A percentile compares a stretch with the other conserved stretches of the same genome.
Evolutionary conservation across 2,888 invertebrate species (phyloP).

Genomic region (Pyralis farinalis): DNA sequence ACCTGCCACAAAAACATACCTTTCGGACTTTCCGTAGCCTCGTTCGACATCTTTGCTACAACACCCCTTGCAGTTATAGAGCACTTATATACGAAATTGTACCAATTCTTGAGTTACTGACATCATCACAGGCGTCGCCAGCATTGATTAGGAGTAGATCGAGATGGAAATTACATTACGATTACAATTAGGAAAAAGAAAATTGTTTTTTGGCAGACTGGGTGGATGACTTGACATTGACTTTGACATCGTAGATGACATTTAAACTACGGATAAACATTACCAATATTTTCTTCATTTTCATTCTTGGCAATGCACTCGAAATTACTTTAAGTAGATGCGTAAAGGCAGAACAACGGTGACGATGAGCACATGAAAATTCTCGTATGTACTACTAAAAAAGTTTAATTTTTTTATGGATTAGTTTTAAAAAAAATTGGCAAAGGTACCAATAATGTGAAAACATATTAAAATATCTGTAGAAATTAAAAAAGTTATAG

Average conservation of each 20-base stretch:
- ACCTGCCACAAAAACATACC: conserved; percentile 56
- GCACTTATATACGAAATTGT: conserved; percentile 14
- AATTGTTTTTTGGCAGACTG: not conserved
- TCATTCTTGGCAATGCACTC: not conserved
- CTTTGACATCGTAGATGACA: conserved; percentile 3
- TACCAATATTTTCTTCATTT: not conserved
- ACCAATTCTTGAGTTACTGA: not conserved
- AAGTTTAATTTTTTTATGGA: no score
- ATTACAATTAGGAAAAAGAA: conserved; percentile 1
- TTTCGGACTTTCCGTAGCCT: conserved; percentile 45
- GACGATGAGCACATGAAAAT: no score
- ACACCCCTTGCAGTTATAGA: conserved; percentile 12
- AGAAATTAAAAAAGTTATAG: no score
- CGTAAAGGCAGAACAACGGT: no score
- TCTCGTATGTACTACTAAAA: no score
- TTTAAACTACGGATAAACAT: not conserved
- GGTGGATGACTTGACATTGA: conserved; percentile 1
- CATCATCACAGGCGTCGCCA: conserved; percentile 4
- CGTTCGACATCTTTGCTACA: conserved; percentile 50
- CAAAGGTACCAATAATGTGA: no score
- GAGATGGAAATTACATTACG: conserved; percentile 1
- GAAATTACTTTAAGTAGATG: no score
- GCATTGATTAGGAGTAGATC: not conserved
- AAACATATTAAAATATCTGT: no score
- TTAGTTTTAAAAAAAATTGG: no score